A percentile compares a stretch with the other conserved stretches of the same genome.
Conservation (phyloP, 2,888 invertebrate genomes). For the Eretmocerus hayati region DNA sequence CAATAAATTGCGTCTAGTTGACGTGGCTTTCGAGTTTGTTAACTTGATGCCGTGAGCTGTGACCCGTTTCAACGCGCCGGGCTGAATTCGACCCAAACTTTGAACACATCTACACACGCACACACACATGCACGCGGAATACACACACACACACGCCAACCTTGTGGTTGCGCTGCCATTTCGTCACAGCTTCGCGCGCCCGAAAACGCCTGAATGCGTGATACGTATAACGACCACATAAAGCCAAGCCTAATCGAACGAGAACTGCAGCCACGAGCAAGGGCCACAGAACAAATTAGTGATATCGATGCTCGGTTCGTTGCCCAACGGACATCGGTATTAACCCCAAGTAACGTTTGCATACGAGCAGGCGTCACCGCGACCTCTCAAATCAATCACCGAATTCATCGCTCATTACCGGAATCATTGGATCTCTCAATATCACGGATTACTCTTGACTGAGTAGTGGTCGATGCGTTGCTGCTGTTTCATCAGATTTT, state of each 20-base stretch:
- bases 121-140: no score
- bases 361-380: conserved; percentile 1
- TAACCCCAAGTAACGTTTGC: conserved; percentile 11
- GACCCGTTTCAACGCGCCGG: conserved; percentile 7
- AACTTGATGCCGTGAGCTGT: conserved; percentile 9
- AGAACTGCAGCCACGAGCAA: no score
- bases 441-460: conserved; percentile 5
- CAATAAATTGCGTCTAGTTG: not conserved
- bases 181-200: no score
- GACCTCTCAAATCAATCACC: conserved; percentile 22
- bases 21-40: conserved; percentile 9
- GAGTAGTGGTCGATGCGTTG: not conserved
- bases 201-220: no score
- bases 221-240: no score
- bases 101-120: no score
- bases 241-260: no score
- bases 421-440: conserved; percentile 18
- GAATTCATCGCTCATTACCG: conserved; percentile 20
- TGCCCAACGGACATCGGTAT: not conserved
- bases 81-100: not conserved
- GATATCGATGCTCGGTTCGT: conserved; percentile 20
- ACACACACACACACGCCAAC: no score
- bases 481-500: no score
- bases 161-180: not conserved
- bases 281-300: conserved; percentile 17